A percentile compares a stretch with the other conserved stretches of the same genome.
phyloP scores from a whole-genome alignment of 2,113 vertebrate genomes.

The Lathamus discolor region DNA sequence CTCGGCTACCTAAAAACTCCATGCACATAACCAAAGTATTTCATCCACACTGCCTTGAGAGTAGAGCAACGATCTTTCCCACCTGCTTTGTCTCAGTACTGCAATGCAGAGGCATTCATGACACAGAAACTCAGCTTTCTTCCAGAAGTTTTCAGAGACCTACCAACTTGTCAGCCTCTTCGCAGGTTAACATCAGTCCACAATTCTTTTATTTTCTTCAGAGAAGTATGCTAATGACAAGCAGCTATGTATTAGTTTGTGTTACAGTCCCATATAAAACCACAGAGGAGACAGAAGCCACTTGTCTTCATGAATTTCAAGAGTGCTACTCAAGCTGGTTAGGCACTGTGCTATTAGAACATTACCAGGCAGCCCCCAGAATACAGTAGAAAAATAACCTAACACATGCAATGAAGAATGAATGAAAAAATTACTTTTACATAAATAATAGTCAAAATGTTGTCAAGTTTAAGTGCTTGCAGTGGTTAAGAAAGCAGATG shows the following conservation, averaged over 20 bases:
- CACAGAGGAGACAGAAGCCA: neutral
- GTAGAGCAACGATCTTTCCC: neutral
- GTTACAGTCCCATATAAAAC: neutral
- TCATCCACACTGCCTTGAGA: neutral
- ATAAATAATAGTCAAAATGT: neutral
- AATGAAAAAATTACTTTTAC: neutral
- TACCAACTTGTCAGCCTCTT: neutral
- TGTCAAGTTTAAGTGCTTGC: neutral
- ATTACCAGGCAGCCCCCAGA: neutral
- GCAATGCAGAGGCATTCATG: neutral
- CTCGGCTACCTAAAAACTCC: neutral
- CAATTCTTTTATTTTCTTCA: neutral
- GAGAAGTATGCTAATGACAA: neutral
- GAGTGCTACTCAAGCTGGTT: neutral
- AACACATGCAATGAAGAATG: neutral
- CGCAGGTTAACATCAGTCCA: neutral
- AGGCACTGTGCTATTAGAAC: neutral
- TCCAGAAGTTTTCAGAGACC: neutral
- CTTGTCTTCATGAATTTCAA: neutral
- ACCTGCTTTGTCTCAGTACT: neutral
- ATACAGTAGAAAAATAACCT: neutral
- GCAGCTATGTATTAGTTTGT: neutral
- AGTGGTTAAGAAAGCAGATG: neutral
- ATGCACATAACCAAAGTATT: neutral
- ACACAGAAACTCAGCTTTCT: neutral